These are phyloP conservation scores for Lottia scabra DNA, from an alignment of 2,888 invertebrate species.

Conservation along the genomic window DNA sequence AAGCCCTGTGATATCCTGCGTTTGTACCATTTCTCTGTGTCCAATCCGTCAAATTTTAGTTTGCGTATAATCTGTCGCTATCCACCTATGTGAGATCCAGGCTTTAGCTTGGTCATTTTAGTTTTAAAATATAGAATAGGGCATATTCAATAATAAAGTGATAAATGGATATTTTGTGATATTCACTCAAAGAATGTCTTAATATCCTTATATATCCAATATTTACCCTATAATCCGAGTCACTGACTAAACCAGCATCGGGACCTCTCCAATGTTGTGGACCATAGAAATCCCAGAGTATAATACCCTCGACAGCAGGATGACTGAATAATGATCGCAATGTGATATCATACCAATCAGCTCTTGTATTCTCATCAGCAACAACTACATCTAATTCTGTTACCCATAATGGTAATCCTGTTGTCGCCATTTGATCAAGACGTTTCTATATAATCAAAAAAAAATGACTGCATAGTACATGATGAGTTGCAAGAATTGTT, in stretches of 20 bases:
- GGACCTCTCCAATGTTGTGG: constrained; percentile 11
- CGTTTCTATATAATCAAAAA: constrained; percentile 18
- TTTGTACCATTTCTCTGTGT: too few relatives aligned
- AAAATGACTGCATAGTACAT: not conserved
- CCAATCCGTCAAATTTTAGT: too few relatives aligned
- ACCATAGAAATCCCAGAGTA: constrained; percentile 50
- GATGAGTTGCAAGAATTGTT: too few relatives aligned
- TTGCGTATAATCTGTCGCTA: too few relatives aligned
- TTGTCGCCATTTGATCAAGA: constrained; percentile 16
- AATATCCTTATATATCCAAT: too few relatives aligned
- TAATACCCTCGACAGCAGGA: constrained; percentile 35
- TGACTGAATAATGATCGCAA: constrained; percentile 32
- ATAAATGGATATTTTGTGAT: too few relatives aligned
- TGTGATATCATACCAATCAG: constrained; percentile 32
- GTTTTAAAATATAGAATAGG: too few relatives aligned
- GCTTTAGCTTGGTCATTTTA: too few relatives aligned
- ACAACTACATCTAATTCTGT: constrained; percentile 20
- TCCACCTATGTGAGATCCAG: too few relatives aligned
- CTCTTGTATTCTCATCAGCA: constrained; percentile 13
- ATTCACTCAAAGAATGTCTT: too few relatives aligned
- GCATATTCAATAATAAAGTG: too few relatives aligned
- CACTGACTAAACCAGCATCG: not conserved
- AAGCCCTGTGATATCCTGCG: too few relatives aligned
- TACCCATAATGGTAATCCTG: constrained; percentile 25
- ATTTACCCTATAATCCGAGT: not conserved